A percentile compares a stretch with the other conserved stretches of the same genome.
Evolutionary conservation across 1,140 invertebrate genomes (phyloP).

Genomic region (Drosophila lacteicornis): DNA sequence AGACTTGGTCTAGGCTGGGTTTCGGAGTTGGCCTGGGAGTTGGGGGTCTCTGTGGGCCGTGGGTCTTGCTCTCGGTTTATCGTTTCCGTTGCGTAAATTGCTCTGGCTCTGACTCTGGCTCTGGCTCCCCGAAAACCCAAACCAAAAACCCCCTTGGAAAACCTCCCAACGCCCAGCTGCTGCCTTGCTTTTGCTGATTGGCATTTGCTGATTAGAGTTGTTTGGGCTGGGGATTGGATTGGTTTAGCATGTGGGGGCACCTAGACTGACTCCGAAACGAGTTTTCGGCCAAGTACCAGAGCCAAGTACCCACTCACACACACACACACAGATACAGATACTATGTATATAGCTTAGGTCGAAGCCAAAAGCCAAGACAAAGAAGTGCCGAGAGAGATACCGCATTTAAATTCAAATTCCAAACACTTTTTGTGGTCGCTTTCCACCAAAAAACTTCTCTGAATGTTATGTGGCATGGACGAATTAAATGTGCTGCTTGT

Average conservation of each 20-base stretch:
- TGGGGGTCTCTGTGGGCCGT: conserved; percentile 21
- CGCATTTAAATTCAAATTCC: conserved; percentile 74
- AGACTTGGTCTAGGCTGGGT: conserved; percentile 20
- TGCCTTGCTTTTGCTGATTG: conserved; percentile 43
- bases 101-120: background rate
- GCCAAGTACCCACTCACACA: conserved; percentile 44
- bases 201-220: conserved; percentile 65
- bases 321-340: conserved; percentile 7
- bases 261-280: conserved; percentile 53
- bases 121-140: background rate
- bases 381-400: conserved; percentile 56
- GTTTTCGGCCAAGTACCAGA: conserved; percentile 42
- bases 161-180: conserved; percentile 18
- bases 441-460: conserved; percentile 41
- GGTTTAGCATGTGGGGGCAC: conserved; percentile 56
- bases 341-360: conserved; percentile 5
- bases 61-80: conserved; percentile 26
- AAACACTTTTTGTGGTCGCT: conserved; percentile 56
- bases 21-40: background rate
- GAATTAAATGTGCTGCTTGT: conserved; percentile 51
- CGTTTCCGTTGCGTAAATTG: conserved; percentile 54
- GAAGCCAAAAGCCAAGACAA: conserved; percentile 19
- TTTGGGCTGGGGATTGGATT: conserved; percentile 51
- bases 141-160: background rate
- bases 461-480: conserved; percentile 50